Base-by-base conservation (phyloP, 2,797 vertebrate species). In the Enteromius anoplus region DNA sequence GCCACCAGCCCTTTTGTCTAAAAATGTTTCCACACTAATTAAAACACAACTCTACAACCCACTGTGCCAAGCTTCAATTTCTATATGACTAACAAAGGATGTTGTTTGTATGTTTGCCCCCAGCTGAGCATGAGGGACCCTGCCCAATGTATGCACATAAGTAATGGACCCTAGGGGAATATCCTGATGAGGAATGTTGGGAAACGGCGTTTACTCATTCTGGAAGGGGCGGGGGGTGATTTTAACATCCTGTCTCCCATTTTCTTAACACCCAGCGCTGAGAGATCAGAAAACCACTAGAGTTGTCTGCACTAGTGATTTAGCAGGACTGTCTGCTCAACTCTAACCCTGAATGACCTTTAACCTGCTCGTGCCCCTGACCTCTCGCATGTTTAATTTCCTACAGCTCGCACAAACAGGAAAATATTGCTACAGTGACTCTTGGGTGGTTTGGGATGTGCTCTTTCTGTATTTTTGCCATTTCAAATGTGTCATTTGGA, bases 221-320 rank as follows among this genome's bases (percentile, higher is more conserved):
- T 53, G 9, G 51, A 42, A 37, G 81, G 75, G 64, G 26, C 26
- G 78, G 64, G 75, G 69, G 53, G 37, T 60, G 37, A 12, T 19
- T 78, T 85, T 85, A 86, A 87, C 85, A 88, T 87, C 87, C 87
- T 89, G 84, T 85, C 84, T 84, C 72, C 58, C 19, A 71, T 26
- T 69, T 85, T 82, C 68, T 70, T 4, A 17, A 85, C 77, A 84
- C 79, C 60, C n/a, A 70, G 45, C 12, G 5, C 51, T 81, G 40
- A n/a, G 42, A 71, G 72, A 75, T 75, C 32, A 29, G 69, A 79
- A 84, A 70, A 70, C 62, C 80, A 78, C 75, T 69, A 37, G 17
- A 75, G 72, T 42, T 45, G 58, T 66, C 62, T 81, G 71, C 72
- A 76, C 29, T 65, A 69, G 78, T 21, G 42, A 84, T 68, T 81